Evolutionary conservation across 2,888 invertebrate genomes (phyloP).

Genomic region (Pegoplata infirma): DNA sequence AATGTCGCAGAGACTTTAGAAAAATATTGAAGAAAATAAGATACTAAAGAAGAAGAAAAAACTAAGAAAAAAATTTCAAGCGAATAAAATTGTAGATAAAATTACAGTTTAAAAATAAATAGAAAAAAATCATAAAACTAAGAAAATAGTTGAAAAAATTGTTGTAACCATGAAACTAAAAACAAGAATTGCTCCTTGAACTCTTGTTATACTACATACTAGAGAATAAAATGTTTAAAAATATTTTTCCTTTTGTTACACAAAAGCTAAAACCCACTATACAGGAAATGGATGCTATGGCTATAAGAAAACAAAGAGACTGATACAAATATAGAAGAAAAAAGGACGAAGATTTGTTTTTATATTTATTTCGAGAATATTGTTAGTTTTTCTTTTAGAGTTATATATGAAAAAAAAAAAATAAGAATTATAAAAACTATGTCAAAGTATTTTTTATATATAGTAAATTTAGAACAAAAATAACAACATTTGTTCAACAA

Average conservation of each 20-base stretch:
- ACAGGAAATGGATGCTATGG: conserved; percentile 39
- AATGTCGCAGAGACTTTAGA: conserved; percentile 43
- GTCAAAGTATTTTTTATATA: conserved; percentile 52
- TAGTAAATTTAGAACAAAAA: conserved; percentile 38
- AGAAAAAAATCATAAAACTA: background rate
- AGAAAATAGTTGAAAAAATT: conserved; percentile 26
- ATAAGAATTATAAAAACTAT: conserved; percentile 27
- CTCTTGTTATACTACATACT: conserved; percentile 18
- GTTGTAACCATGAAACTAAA: conserved; percentile 50
- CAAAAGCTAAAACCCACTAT: conserved; percentile 12
- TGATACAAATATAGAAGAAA: conserved; percentile 35
- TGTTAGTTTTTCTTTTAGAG: background rate
- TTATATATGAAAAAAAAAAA: background rate
- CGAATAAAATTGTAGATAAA: background rate
- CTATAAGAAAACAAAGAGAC: conserved; percentile 21
- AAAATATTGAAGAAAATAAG: conserved; percentile 3
- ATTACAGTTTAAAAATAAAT: too few relatives aligned
- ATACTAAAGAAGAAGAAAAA: background rate
- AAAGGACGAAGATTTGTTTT: background rate
- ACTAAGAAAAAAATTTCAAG: background rate
- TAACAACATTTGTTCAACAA: background rate
- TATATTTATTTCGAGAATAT: too few relatives aligned
- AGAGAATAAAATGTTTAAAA: conserved; percentile 39
- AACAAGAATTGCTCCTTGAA: conserved; percentile 55
- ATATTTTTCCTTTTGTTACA: conserved; percentile 3